These are phyloP conservation scores for Ormyrus pomaceus DNA, from an alignment of 2,888 invertebrate genomes.

Conservation along the genomic window DNA sequence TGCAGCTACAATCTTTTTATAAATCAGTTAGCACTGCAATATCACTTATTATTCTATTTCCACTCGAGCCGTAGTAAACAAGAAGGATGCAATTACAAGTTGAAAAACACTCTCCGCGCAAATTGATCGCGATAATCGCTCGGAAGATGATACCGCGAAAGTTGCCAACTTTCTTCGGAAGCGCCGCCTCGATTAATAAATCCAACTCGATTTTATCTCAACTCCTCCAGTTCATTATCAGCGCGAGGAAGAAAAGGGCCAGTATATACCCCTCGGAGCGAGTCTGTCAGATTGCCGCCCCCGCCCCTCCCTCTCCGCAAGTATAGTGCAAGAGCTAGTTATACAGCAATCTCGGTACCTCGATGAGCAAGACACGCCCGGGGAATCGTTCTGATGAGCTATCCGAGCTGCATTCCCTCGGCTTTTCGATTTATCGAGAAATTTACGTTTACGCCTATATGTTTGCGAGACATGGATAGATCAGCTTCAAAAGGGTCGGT, in stretches of 20 bases:
- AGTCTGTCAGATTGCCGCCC: not conserved
- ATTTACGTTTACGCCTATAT: too few species aligned
- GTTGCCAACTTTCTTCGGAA: not conserved
- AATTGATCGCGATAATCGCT: slow-evolving; percentile 41
- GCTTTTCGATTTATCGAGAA: too few species aligned
- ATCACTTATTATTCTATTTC: too few species aligned
- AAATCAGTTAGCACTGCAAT: too few species aligned
- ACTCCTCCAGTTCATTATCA: slow-evolving; percentile 4
- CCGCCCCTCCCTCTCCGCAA: too few species aligned
- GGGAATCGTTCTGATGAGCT: too few species aligned
- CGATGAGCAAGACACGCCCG: not conserved
- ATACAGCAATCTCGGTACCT: not conserved
- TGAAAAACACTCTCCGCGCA: not conserved
- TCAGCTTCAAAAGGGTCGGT: too few species aligned
- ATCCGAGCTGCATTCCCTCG: too few species aligned
- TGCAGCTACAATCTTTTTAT: too few species aligned
- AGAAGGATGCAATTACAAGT: too few species aligned
- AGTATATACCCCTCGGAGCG: not conserved
- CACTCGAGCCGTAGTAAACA: too few species aligned
- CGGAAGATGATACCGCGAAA: not conserved
- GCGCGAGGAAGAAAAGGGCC: not conserved
- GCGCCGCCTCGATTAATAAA: slow-evolving; percentile 21
- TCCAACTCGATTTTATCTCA: slow-evolving; percentile 34
- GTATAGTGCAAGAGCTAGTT: not conserved
- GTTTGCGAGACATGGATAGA: too few species aligned